Base-by-base conservation (phyloP, 2,797 vertebrate genomes). In the Percopsis omiscomaycus region DNA sequence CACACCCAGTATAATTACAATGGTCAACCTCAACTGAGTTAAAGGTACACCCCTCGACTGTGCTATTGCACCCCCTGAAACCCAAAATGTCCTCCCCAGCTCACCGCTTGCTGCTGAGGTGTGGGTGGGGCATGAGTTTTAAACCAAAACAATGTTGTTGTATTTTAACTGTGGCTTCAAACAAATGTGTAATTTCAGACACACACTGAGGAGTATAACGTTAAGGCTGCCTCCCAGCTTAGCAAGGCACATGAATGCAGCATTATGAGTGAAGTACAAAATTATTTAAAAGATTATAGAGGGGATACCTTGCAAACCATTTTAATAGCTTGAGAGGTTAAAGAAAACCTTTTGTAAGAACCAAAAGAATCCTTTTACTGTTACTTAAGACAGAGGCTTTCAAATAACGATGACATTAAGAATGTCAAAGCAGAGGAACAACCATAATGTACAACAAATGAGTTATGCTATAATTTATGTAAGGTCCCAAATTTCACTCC, bases 201-300 rank as follows among this genome's bases (percentile, higher is more conserved):
- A 22, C 22, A 22, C 22, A 22, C 22, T 22, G 22, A 22, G 22
- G 22, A 22, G 22, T 22, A 22, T 55, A 48, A 55, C 44, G 22
- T 86, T 87, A 72, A 79, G 76, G 80, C 65, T 78, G 63, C 80
- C 66, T 82, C 75, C 66, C 78, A 77, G 22, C 22, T 79, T 85
- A 75, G 79, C 64, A 68, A n/a, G 66, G 79, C 59, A 63, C 51
- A 81, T 82, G 78, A 79, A 77, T 74, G 78, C 79, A 78, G 79
- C 80, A 77, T 82, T 79, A 80, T 86, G 86, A 89, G 85, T 22
- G 22, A 1, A 51, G 30, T 85, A 84, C 83, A 58, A 79, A 80
- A 87, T 75, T 71, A 82, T 69, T 67, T 78, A 82, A 72, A 72
- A 83, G 77, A 74, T 80, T 81, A 84, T 61, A 70, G 48, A 55